Evolutionary conservation across 2,797 vertebrate species (phyloP).

Genomic region (Zonotrichia albicollis): DNA sequence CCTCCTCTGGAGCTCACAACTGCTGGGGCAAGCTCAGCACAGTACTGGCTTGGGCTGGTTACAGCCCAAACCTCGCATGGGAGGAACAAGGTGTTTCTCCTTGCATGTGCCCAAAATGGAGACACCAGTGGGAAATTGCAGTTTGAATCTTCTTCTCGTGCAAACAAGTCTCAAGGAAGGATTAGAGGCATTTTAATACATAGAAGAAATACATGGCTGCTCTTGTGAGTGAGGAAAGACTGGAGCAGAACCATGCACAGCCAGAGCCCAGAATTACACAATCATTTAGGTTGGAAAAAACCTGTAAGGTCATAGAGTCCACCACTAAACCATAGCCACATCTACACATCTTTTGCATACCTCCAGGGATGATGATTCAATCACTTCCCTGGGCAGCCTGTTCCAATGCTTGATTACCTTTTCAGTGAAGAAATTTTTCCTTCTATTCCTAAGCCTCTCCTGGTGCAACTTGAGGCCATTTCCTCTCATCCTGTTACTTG

Average conservation of each 20-base stretch:
- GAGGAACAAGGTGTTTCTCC: neutral
- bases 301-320: neutral
- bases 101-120: neutral
- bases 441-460: neutral
- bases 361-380: neutral
- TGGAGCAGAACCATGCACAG: rapidly evolving
- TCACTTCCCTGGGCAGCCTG: neutral
- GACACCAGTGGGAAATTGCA: neutral
- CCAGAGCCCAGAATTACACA: neutral
- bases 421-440: neutral
- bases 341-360: neutral
- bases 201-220: neutral
- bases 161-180: neutral
- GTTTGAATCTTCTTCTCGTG: neutral
- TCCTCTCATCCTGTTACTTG: neutral
- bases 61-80: neutral
- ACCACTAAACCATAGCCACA: neutral
- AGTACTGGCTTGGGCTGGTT: neutral
- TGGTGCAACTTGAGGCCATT: neutral
- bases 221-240: neutral
- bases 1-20: rapidly evolving
- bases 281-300: neutral
- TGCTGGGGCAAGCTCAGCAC: neutral
- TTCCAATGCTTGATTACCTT: neutral
- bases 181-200: neutral